Evolutionary conservation across 2,797 vertebrate genomes (phyloP).

Genomic region (Karalla daura): DNA sequence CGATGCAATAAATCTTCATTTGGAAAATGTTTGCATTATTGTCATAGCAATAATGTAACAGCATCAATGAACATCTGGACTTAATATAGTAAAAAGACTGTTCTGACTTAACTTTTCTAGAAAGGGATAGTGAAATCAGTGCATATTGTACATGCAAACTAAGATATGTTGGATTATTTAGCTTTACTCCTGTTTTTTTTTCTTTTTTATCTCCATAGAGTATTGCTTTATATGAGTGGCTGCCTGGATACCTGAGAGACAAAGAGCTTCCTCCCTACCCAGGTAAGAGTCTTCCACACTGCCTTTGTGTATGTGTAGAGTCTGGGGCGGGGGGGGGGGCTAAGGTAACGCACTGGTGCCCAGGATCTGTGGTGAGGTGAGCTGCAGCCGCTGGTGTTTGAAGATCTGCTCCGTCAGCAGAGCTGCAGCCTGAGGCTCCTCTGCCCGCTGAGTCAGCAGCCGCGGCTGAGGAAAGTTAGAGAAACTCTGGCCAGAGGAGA

Average conservation of each 20-base stretch:
- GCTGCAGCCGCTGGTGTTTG: slow-evolving; percentile 59
- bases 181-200: slow-evolving; percentile 4
- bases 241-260: slow-evolving; percentile 83
- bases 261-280: slow-evolving; percentile 77
- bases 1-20: no score
- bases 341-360: slow-evolving; percentile 72
- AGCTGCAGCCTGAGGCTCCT: slow-evolving; percentile 35
- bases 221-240: slow-evolving; percentile 94
- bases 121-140: no score
- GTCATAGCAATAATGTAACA: no score
- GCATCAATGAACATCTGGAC: no score
- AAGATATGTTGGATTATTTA: no score
- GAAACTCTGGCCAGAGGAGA: slow-evolving; percentile 32
- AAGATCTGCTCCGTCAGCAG: slow-evolving; percentile 76
- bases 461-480: slow-evolving; percentile 53
- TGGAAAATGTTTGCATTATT: no score
- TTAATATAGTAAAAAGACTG: no score
- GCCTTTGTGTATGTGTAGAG: slow-evolving; percentile 49
- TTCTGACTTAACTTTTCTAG: no score
- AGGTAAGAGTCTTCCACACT: slow-evolving; percentile 82
- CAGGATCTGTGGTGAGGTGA: slow-evolving; percentile 72
- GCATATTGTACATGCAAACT: no score
- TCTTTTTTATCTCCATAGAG: slow-evolving; percentile 78
- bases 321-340: slow-evolving; percentile 58
- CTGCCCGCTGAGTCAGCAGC: slow-evolving; percentile 69